Evolutionary conservation across 1,140 invertebrate genomes (phyloP), one percentile per base, ranked within the genome.

Genomic region (Ceratina japonica): DNA sequence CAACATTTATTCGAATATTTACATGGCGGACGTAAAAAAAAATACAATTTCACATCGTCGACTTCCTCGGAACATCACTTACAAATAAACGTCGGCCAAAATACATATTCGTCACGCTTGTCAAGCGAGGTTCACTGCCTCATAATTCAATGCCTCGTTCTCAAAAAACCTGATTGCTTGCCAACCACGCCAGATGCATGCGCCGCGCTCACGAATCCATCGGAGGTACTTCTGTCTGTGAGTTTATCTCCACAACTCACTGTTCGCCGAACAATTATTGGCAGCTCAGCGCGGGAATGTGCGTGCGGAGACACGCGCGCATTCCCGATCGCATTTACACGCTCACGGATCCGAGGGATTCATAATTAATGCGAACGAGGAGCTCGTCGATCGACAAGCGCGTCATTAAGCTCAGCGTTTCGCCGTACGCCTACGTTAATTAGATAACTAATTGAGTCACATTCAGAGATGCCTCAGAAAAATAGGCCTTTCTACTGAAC

Each of bases 1-100:
- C 15, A 58, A 5, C 49, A 3, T 76, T 76, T 76, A 76, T 69
- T 76, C 22, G 2, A 51, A 31, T 69, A 70, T 76, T 61, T 76
- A 69, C 74, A 76, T 49, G 75, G 54, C 56, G 15, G 15, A 31
- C 65, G 44, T 70, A 76, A 70, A 69, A 61, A 70, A 22, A 51
- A 22, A 61, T 62, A 70, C 75, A 51, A 16, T 31, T 61, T n/a
- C 18, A 44, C 37, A 10, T 44, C 37, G 37, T 16, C 16, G 13
- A 27, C 10, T 7, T 24, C 1, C 24, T 31, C n/a, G 18, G 31
- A 62, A 70, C 69, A 51, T 51, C 59, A 70, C 22, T 12, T 69
- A 61, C 65, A 20, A 31, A 56, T 18, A 52, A 52, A 74, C 12
- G 15, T 5, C 12, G 49, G 49, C 52, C 15, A 22, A 49, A 66